Conservation (phyloP, 2,888 invertebrate genomes). For the Mimas tiliae region DNA sequence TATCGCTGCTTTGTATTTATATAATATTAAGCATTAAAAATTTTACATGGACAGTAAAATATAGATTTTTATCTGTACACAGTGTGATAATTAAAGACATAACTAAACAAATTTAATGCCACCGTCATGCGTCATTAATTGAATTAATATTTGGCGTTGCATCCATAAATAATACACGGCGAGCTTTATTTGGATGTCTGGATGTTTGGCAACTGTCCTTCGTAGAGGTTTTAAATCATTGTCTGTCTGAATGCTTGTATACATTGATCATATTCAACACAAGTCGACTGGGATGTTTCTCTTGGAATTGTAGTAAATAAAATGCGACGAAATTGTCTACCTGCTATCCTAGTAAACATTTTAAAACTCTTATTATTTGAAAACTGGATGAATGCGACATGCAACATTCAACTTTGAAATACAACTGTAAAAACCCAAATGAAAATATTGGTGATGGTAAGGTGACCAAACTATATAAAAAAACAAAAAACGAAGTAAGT, state of each 20-base stretch:
- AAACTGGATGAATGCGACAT: no score
- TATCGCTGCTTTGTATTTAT: no score
- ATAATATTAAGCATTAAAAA: no score
- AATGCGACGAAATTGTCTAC: no score
- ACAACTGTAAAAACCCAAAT: no score
- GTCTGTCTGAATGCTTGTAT: background rate
- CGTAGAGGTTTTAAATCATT: background rate
- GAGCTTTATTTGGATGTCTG: constrained; percentile 52
- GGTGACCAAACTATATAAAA: no score
- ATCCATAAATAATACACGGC: constrained; percentile 46
- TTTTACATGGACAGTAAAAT: no score
- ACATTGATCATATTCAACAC: background rate
- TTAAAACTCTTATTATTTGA: no score
- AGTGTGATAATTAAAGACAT: background rate
- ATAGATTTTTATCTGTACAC: background rate
- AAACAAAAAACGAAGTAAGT: no score
- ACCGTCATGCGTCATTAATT: constrained; percentile 57
- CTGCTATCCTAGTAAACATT: no score
- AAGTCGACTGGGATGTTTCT: background rate
- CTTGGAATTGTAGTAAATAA: background rate
- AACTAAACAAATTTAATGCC: constrained; percentile 43
- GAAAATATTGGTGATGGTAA: no score
- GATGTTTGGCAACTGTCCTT: constrained; percentile 45
- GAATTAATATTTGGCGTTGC: constrained; percentile 54
- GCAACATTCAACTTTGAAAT: no score